Evolutionary conservation across 2,888 invertebrate genomes (phyloP), one percentile per base, ranked within the genome.

Genomic region (Pilophorus perplexus): DNA sequence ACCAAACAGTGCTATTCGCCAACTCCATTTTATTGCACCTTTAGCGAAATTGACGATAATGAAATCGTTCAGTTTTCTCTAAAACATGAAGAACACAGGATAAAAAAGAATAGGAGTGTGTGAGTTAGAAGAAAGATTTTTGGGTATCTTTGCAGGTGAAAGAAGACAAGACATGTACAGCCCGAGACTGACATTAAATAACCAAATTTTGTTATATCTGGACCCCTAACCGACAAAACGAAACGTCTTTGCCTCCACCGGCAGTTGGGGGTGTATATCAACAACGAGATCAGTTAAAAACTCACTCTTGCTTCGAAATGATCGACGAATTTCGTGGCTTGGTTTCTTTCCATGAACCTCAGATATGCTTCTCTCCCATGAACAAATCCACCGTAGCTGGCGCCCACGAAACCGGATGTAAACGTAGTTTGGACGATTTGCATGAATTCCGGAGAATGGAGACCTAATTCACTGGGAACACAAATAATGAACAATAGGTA

Each of bases 11-110:
- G 82, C 81, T 23, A 90, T 74, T 72, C 86, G 81, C 85, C 85
- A 85, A 2, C 85, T 86, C 84, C 86, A 86, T 71, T 79, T 81
- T 14, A 80, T 81, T 0, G 85, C 89, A n/a, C 89, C 90, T 77
- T 81, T 87, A 0, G 83, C 84, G 78, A 90, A 88, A 70, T 82
- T 83, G 16, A 85, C 52, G 0, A 84, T 85, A 1, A 90, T 85
- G 75, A 80, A 78, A 74, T 88, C 85, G 78, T 89, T 88, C 14
- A 90, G 75, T 73, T 82, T 82, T 80, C 82, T 84, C 85, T 89
- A 25, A 33, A 68, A 68, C 44, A 64, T 28, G 14, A 38, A 2
- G 14, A 14, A 38, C n/a, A 16, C 14, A 27, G 33, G n/a, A n/a
- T 27, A 14, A 3, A 46, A 46, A 4, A 46, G 2, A n/a, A n/a